Evolutionary conservation across 35 echinoderm and acorn worm species (phyloP).

Genomic region (Apostichopus parvimensis): DNA sequence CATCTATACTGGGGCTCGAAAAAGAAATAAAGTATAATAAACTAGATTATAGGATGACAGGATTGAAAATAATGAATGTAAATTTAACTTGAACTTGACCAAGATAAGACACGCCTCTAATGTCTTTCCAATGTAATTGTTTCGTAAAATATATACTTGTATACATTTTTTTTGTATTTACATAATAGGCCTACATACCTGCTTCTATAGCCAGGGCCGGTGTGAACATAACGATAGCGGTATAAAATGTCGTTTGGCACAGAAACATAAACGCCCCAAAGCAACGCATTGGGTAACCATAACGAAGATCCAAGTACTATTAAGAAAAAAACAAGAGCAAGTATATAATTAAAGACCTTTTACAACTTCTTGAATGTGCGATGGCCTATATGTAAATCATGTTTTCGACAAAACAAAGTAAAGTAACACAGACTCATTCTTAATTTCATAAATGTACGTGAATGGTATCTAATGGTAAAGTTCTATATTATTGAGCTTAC

Average conservation of each 20-base stretch:
- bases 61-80: background rate
- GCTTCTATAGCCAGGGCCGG: constrained; percentile 63
- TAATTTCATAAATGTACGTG: background rate
- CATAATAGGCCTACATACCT: constrained; percentile 29
- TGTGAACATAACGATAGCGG: constrained; percentile 60
- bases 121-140: no score
- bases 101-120: no score
- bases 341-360: background rate
- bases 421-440: background rate
- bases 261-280: constrained; percentile 56
- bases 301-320: constrained; percentile 48
- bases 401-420: background rate
- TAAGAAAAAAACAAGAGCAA: background rate
- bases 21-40: background rate
- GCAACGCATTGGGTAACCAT: constrained; percentile 20
- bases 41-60: background rate
- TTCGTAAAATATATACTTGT: no score
- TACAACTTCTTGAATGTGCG: background rate
- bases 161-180: no score
- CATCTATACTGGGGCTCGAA: background rate
- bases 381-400: background rate
- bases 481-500: background rate
- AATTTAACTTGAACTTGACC: background rate
- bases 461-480: background rate
- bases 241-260: constrained; percentile 62